Conservation (phyloP, 2,797 vertebrate species). For the Alcedo atthis region DNA sequence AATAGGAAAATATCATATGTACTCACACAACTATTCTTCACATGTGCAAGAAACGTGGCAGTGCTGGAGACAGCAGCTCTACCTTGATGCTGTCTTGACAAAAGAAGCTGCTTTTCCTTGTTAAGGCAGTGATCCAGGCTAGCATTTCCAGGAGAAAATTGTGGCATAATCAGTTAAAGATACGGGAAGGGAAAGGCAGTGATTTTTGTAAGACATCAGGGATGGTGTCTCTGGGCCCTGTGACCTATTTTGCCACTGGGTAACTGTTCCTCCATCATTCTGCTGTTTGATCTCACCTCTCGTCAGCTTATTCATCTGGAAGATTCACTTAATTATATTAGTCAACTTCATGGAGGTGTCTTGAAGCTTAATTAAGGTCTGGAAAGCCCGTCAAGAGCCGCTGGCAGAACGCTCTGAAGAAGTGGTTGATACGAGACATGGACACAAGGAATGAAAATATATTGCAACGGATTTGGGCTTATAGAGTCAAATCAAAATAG, state of each 20-base stretch:
- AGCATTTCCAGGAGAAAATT: not conserved
- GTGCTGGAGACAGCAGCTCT: not conserved
- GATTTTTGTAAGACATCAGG: not conserved
- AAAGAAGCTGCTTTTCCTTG: not conserved
- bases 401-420: not conserved
- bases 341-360: slow-evolving; percentile 47
- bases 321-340: slow-evolving; percentile 56
- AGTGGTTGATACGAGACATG: not conserved
- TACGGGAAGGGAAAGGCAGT: not conserved
- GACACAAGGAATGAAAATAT: not conserved
- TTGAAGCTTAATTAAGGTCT: slow-evolving; percentile 56
- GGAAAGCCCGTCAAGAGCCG: not conserved
- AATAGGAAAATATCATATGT: not conserved
- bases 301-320: slow-evolving; percentile 25
- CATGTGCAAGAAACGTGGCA: not conserved
- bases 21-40: not conserved
- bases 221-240: not conserved
- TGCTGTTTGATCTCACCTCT: slow-evolving; percentile 33
- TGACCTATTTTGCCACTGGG: not conserved
- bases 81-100: not conserved
- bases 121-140: not conserved
- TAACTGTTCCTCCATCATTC: not conserved
- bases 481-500: fast-evolving
- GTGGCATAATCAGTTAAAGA: not conserved
- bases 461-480: fast-evolving